These are phyloP conservation scores for Pteropus alecto DNA, from an alignment of 2,113 vertebrate genomes.

Conservation along the genomic window DNA sequence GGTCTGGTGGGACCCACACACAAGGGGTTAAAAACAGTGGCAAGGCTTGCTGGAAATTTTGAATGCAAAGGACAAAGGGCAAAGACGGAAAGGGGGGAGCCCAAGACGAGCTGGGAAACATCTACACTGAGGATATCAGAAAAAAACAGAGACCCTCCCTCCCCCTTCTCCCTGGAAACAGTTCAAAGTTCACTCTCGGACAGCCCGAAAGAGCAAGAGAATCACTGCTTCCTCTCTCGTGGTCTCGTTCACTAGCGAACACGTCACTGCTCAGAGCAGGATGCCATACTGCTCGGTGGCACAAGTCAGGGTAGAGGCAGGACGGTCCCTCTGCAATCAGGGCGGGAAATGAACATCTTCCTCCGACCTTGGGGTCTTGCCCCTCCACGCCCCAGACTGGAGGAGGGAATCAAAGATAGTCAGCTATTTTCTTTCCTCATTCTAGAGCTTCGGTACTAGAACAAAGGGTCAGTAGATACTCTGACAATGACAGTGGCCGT, in stretches of 20 bases:
- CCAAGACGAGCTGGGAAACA: conserved; percentile 4
- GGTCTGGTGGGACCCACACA: background rate
- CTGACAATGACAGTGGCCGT: background rate
- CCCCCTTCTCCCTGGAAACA: background rate
- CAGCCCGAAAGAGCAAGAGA: conserved; percentile 16
- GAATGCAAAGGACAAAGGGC: conserved; percentile 64
- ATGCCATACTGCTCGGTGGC: background rate
- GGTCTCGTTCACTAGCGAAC: background rate
- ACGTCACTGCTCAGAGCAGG: background rate
- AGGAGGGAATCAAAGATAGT: background rate
- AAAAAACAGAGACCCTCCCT: background rate
- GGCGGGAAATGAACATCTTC: background rate
- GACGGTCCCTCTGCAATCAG: background rate
- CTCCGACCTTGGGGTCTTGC: background rate
- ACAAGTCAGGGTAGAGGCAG: background rate
- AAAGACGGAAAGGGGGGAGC: background rate
- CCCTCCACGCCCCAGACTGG: background rate
- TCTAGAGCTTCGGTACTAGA: background rate
- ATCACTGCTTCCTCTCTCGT: conserved; percentile 2
- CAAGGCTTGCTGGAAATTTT: conserved; percentile 46
- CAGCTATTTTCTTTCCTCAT: background rate
- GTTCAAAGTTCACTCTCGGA: conserved; percentile 60
- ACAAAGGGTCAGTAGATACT: background rate
- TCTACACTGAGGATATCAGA: background rate
- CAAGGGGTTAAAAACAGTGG: background rate